These are phyloP conservation scores for Pissodes strobi DNA, from an alignment of 1,140 invertebrate species.

Conservation along the genomic window DNA sequence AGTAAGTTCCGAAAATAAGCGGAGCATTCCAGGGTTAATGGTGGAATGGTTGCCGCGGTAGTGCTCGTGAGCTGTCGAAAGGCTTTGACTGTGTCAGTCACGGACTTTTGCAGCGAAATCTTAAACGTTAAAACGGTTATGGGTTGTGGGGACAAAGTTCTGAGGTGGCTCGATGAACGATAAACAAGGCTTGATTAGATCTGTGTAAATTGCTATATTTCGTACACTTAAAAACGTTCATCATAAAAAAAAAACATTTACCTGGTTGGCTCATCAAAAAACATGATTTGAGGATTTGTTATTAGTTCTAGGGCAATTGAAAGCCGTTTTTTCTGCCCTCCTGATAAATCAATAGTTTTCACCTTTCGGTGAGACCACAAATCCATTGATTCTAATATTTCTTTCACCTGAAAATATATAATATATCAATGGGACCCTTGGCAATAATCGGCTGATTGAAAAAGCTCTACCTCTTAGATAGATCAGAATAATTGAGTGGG, in stretches of 20 bases:
- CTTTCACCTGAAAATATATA: conserved; percentile 69
- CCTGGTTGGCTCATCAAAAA: conserved; percentile 68
- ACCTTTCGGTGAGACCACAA: conserved; percentile 72
- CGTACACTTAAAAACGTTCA: too few relatives aligned
- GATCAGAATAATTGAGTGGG: too few relatives aligned
- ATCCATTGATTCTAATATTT: conserved; percentile 72
- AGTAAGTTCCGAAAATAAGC: too few relatives aligned
- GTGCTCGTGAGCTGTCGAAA: too few relatives aligned
- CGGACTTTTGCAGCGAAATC: too few relatives aligned
- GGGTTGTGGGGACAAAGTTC: neutral
- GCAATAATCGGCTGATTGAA: too few relatives aligned
- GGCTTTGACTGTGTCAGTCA: too few relatives aligned
- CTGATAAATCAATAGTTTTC: conserved; percentile 77
- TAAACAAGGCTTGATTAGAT: neutral
- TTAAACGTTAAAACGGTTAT: neutral
- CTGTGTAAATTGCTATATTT: neutral
- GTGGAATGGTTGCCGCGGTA: too few relatives aligned
- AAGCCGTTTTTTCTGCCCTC: conserved; percentile 88
- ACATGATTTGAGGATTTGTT: conserved; percentile 79
- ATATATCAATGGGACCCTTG: neutral
- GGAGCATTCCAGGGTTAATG: too few relatives aligned
- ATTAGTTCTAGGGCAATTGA: conserved; percentile 83
- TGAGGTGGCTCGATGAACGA: neutral
- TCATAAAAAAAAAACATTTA: too few relatives aligned
- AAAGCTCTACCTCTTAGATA: too few relatives aligned